These are phyloP conservation scores for Drosophila nikananu DNA, from an alignment of 1,140 invertebrate genomes.

Conservation along the genomic window DNA sequence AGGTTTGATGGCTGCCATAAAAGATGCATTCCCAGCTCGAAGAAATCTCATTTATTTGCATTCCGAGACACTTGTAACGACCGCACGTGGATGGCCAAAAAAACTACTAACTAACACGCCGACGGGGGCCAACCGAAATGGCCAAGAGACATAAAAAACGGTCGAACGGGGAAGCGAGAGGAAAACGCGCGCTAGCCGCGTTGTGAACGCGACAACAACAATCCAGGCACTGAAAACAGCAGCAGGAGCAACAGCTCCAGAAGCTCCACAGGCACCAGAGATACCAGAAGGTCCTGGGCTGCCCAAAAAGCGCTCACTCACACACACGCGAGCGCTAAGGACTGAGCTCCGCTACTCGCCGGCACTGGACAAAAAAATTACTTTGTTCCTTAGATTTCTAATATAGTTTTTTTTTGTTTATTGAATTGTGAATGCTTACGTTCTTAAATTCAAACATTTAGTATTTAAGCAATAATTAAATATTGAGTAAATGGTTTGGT, in stretches of 20 bases:
- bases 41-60: constrained; percentile 59
- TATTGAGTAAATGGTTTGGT: no score
- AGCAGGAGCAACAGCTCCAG: constrained; percentile 43
- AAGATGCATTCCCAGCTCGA: constrained; percentile 39
- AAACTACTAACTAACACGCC: constrained; percentile 35
- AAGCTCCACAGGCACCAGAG: constrained; percentile 19
- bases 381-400: no score
- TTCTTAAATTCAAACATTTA: background rate
- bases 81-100: constrained; percentile 62
- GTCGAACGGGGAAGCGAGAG: constrained; percentile 27
- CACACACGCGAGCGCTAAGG: constrained; percentile 23
- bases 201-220: constrained; percentile 79
- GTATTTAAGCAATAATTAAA: background rate
- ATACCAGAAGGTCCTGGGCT: constrained; percentile 52
- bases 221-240: constrained; percentile 81
- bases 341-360: constrained; percentile 28
- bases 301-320: constrained; percentile 41
- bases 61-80: constrained; percentile 55
- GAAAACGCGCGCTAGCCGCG: constrained; percentile 57
- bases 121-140: constrained; percentile 22
- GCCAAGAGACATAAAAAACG: constrained; percentile 41
- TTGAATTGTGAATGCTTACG: background rate
- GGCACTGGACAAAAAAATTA: background rate
- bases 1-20: constrained; percentile 42
- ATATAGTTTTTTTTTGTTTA: background rate